Evolutionary conservation across 2,113 vertebrate species (phyloP).

Genomic region (Hyperopisus bebe): DNA sequence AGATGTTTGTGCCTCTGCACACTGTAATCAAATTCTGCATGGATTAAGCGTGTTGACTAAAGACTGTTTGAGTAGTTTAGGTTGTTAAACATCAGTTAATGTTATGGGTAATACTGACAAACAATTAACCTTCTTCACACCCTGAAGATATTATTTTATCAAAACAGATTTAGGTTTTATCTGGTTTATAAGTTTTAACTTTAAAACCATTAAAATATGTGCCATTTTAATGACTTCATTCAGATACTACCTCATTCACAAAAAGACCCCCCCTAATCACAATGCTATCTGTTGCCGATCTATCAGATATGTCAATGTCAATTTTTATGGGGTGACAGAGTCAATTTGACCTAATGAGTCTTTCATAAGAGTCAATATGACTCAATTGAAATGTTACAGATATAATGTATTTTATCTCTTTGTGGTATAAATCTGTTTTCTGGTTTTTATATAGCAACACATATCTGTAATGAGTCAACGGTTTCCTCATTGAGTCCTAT

Average conservation of each 20-base stretch:
- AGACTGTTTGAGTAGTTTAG: background rate
- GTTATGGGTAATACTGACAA: background rate
- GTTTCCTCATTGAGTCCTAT: background rate
- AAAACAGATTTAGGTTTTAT: background rate
- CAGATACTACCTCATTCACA: background rate
- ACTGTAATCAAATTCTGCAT: background rate
- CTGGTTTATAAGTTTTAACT: background rate
- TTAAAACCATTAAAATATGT: background rate
- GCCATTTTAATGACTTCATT: background rate
- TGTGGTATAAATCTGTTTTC: background rate
- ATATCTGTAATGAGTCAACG: background rate
- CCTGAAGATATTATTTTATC: background rate
- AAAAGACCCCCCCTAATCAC: background rate
- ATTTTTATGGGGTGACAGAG: background rate
- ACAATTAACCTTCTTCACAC: background rate
- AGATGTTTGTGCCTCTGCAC: background rate
- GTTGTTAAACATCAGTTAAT: background rate
- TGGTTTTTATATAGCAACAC: background rate
- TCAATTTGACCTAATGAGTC: background rate
- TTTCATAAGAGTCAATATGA: background rate
- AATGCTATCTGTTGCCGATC: background rate
- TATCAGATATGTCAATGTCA: background rate
- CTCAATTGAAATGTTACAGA: background rate
- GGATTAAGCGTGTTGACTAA: background rate
- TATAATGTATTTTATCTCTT: background rate